Percentiles rank a stretch among this genome's conserved stretches.
phyloP scores from a whole-genome alignment of 1,140 invertebrate species.

The Magallana ariakensis region DNA sequence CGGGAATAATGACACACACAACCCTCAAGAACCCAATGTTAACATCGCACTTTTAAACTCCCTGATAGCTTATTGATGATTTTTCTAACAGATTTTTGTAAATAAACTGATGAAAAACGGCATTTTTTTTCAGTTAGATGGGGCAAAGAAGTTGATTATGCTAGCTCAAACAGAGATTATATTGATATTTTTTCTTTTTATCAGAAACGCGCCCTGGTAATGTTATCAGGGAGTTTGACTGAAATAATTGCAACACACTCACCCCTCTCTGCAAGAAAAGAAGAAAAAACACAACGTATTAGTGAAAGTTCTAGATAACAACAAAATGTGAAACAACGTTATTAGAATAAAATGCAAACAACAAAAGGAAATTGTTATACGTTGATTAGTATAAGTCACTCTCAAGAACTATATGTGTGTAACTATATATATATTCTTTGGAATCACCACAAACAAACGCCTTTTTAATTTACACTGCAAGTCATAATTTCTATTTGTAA shows the following conservation, averaged over 20 bases:
- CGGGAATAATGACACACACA: slow-evolving; percentile 1
- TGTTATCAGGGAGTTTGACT: slow-evolving; percentile 19
- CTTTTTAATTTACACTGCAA: not conserved
- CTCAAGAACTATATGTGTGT: not conserved
- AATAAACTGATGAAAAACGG: not conserved
- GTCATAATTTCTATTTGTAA: not conserved
- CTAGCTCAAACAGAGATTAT: not conserved
- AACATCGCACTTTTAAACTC: not conserved
- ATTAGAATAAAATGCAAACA: not conserved
- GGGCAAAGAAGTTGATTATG: too few species aligned
- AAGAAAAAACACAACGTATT: slow-evolving; percentile 17
- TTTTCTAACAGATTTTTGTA: not conserved
- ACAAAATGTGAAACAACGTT: not conserved
- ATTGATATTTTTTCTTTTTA: not conserved
- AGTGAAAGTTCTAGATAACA: not conserved
- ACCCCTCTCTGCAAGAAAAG: slow-evolving; percentile 15
- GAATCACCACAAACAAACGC: not conserved
- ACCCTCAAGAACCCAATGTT: not conserved
- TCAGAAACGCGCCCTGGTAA: not conserved
- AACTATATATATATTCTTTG: not conserved
- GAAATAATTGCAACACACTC: slow-evolving; percentile 22
- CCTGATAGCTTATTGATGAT: not conserved
- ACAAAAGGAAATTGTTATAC: not conserved
- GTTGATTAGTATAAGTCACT: not conserved
- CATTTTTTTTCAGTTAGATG: not conserved